Percentiles rank a stretch among this genome's conserved stretches.
phyloP scores from a whole-genome alignment of 64 coral and sea anemone species.

The Exaiptasia diaphana region DNA sequence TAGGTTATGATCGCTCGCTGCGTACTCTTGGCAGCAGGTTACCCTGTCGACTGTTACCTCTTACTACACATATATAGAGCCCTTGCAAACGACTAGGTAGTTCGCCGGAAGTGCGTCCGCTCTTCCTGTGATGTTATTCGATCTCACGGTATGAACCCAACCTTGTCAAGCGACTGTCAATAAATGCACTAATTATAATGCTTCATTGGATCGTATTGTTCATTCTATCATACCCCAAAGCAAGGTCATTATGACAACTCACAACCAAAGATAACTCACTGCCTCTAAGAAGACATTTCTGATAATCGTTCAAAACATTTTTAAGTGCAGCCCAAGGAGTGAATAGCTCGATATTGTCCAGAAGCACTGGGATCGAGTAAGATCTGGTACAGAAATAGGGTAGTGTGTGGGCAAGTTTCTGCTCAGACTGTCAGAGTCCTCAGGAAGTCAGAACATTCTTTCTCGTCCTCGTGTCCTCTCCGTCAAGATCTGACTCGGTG shows the following conservation, averaged over 20 bases:
- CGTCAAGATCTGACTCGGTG: not conserved
- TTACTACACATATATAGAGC: too few relatives aligned
- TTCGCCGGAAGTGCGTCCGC: slow-evolving; percentile 3
- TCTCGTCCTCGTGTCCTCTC: not conserved
- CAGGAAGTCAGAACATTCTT: slow-evolving; percentile 14
- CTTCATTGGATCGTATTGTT: slow-evolving; percentile 17
- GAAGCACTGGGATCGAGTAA: too few relatives aligned
- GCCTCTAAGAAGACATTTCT: too few relatives aligned
- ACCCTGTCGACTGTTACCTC: too few relatives aligned
- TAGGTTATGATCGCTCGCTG: not conserved
- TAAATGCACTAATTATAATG: slow-evolving; percentile 28
- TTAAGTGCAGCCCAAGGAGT: too few relatives aligned
- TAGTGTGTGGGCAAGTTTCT: not conserved
- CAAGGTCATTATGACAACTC: slow-evolving; percentile 27
- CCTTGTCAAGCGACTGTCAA: slow-evolving; percentile 29
- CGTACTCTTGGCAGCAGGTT: too few relatives aligned
- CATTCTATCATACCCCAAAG: slow-evolving; percentile 11
- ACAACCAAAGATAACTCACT: too few relatives aligned
- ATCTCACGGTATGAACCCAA: slow-evolving; percentile 5
- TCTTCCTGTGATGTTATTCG: slow-evolving; percentile 6
- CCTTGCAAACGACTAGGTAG: not conserved
- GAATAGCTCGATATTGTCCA: too few relatives aligned
- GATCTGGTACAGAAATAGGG: not conserved
- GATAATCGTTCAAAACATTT: too few relatives aligned
- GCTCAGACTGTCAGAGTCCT: too few relatives aligned